phyloP scores from a whole-genome alignment of 2,797 vertebrate genomes.

The Acridotheres tristis region DNA sequence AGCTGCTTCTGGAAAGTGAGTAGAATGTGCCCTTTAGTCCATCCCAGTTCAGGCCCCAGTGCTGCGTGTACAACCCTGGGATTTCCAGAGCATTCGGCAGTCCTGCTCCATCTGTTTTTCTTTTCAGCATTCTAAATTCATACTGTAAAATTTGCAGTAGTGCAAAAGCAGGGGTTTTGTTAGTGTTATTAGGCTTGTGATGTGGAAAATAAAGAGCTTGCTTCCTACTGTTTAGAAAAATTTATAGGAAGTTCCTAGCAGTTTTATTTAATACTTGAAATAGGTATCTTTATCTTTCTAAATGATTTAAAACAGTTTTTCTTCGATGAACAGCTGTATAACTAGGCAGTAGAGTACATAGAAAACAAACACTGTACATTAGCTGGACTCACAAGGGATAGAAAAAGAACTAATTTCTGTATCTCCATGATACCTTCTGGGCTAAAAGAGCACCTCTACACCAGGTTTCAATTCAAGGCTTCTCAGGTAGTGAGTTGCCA shows the following conservation, averaged over 20 bases:
- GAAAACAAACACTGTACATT: background rate
- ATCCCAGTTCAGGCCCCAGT: background rate
- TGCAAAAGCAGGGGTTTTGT: background rate
- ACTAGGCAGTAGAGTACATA: background rate
- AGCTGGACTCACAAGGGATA: background rate
- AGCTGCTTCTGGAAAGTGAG: slow-evolving; percentile 2
- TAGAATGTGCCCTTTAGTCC: background rate
- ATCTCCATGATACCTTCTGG: background rate
- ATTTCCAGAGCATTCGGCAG: background rate
- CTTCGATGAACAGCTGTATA: slow-evolving; percentile 41
- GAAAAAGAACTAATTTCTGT: background rate
- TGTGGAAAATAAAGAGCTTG: slow-evolving; percentile 46
- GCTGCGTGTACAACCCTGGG: accelerated
- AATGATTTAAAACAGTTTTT: slow-evolving; percentile 50
- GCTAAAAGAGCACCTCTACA: background rate
- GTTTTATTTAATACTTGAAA: slow-evolving; percentile 65
- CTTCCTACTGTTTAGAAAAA: slow-evolving; percentile 45
- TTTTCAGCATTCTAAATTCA: slow-evolving; percentile 32
- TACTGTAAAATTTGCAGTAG: background rate
- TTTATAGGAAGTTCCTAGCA: slow-evolving; percentile 43
- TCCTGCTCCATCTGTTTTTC: background rate
- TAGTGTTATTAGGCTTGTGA: slow-evolving; percentile 25
- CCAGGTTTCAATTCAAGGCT: background rate
- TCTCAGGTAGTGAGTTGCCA: background rate
- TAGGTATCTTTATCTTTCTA: slow-evolving; percentile 38